Evolutionary conservation across 2,888 invertebrate genomes (phyloP).

Genomic region (Tipula confusa): DNA sequence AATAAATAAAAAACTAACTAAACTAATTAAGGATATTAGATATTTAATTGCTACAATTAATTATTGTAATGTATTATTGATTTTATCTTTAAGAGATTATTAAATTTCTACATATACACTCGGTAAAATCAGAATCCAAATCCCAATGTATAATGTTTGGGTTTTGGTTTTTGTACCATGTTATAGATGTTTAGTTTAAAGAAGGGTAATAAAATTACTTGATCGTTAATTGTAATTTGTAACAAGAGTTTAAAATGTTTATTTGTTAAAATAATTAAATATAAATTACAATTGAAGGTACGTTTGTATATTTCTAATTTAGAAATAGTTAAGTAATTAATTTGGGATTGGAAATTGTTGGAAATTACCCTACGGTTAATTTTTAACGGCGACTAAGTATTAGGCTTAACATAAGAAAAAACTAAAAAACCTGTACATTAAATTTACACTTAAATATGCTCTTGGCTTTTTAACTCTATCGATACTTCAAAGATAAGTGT

Average conservation of each 20-base stretch:
- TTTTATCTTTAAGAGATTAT: conserved; percentile 6
- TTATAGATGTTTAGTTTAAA: neutral
- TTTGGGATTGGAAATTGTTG: too few species aligned
- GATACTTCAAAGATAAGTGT: too few species aligned
- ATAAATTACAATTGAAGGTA: too few species aligned
- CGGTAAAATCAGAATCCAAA: neutral
- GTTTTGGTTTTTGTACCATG: neutral
- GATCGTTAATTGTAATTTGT: neutral
- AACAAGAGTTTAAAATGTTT: neutral
- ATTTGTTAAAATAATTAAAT: neutral
- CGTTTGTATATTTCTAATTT: too few species aligned
- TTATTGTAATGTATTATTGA: neutral
- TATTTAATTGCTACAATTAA: conserved; percentile 20
- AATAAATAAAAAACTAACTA: neutral
- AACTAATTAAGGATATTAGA: conserved; percentile 20
- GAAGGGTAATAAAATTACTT: neutral
- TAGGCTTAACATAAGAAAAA: too few species aligned
- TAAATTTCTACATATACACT: neutral
- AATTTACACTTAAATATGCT: too few species aligned
- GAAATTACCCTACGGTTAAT: too few species aligned
- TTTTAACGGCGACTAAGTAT: too few species aligned
- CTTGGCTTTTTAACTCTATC: too few species aligned
- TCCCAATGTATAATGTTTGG: neutral
- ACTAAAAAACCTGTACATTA: too few species aligned
- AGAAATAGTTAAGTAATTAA: too few species aligned